Percentiles rank a stretch among this genome's conserved stretches.
Evolutionary conservation across 2,888 invertebrate species (phyloP).

Genomic region (Protonemura montana): DNA sequence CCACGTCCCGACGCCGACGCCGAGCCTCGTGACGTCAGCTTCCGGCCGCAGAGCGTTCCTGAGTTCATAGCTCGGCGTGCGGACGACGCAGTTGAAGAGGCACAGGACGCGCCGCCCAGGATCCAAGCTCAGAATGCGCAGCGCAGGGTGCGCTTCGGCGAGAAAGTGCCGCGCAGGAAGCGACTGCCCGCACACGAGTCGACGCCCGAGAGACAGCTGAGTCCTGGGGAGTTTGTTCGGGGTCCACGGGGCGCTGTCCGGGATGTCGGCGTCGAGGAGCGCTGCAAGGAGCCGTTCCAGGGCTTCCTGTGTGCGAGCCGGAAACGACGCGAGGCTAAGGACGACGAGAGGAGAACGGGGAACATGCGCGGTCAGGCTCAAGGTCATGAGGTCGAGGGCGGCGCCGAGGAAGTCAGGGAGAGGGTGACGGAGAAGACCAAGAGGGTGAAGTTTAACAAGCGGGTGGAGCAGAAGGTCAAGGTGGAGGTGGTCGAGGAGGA

Average conservation of each 20-base stretch:
- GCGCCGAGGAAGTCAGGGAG: not conserved
- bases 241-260: constrained; percentile 33
- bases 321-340: not conserved
- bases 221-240: constrained; percentile 37
- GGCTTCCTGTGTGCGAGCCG: constrained; percentile 13
- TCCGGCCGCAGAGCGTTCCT: not conserved
- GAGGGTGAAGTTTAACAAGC: not conserved
- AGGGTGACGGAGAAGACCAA: not conserved
- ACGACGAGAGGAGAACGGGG: not conserved
- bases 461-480: not conserved
- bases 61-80: not conserved
- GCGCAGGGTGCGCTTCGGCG: not conserved
- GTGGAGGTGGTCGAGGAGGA: not conserved
- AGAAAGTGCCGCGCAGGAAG: not conserved
- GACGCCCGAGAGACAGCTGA: not conserved
- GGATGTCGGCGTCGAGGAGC: not conserved
- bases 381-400: not conserved
- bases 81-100: not conserved
- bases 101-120: not conserved
- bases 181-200: no score
- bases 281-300: constrained; percentile 39
- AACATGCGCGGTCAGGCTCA: constrained; percentile 9
- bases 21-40: not conserved
- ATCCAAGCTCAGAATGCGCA: no score
- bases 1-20: not conserved